phyloP scores from a whole-genome alignment of 2,888 invertebrate species.

The Phaedon cochleariae region DNA sequence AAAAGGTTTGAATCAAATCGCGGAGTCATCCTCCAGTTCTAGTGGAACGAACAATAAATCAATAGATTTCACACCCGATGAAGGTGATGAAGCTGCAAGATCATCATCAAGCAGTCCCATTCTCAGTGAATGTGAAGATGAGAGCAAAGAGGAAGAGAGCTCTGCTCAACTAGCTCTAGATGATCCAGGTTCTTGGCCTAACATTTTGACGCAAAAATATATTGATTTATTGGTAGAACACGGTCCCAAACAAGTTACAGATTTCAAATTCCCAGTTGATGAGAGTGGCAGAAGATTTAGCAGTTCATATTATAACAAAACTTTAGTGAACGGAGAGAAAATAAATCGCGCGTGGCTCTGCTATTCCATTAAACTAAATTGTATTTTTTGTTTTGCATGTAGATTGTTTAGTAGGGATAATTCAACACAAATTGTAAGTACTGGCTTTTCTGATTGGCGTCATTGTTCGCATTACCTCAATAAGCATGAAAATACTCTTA shows the following conservation, averaged over 20 bases:
- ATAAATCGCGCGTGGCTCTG: conserved; percentile 13
- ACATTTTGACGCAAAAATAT: conserved; percentile 8
- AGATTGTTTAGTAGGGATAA: not conserved
- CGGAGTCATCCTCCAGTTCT: not conserved
- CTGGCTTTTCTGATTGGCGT: conserved; percentile 8
- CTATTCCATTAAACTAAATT: conserved; percentile 11
- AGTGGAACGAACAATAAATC: conserved; percentile 9
- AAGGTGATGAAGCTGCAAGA: conserved; percentile 14
- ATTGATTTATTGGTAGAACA: conserved; percentile 15
- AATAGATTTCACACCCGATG: conserved; percentile 15
- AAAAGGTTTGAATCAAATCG: conserved; percentile 5
- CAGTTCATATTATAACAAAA: conserved; percentile 17
- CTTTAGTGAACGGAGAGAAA: conserved; percentile 14
- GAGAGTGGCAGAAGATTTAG: conserved; percentile 5
- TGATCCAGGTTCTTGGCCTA: conserved; percentile 12
- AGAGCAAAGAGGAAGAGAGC: not conserved
- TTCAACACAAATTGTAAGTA: not conserved
- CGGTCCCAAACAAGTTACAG: conserved; percentile 1
- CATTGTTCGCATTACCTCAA: not conserved
- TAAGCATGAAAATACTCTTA: not conserved
- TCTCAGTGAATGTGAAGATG: conserved; percentile 5
- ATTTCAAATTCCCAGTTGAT: conserved; percentile 11
- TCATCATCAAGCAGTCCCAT: conserved; percentile 12
- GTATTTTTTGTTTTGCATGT: conserved; percentile 18
- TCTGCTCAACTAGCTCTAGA: not conserved